phyloP scores from a whole-genome alignment of 64 coral and sea anemone genomes.

The Montipora sp. region DNA sequence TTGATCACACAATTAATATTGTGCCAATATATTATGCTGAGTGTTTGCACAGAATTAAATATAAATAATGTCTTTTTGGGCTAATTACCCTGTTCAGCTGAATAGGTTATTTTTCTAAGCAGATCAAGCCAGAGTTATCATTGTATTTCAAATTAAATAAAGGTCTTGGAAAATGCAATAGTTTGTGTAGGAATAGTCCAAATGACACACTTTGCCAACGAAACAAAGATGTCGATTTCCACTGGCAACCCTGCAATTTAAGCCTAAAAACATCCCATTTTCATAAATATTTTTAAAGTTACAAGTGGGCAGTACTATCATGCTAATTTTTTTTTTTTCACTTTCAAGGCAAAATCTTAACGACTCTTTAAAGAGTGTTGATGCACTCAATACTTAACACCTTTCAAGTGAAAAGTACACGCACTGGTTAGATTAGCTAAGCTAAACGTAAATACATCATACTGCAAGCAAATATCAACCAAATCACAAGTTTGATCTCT shows the following conservation, averaged over 20 bases:
- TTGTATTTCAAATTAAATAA: too few relatives aligned
- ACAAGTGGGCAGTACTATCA: neutral
- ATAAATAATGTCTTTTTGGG: constrained; percentile 45
- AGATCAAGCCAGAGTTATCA: too few relatives aligned
- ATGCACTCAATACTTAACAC: neutral
- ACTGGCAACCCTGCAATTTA: too few relatives aligned
- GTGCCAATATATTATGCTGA: constrained; percentile 12
- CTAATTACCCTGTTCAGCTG: constrained; percentile 25
- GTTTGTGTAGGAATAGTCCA: too few relatives aligned
- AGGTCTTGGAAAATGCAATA: too few relatives aligned
- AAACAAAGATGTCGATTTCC: too few relatives aligned
- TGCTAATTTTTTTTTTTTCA: neutral
- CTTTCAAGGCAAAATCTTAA: neutral
- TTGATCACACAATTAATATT: constrained; percentile 10
- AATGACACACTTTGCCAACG: too few relatives aligned
- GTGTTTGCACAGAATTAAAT: constrained; percentile 9
- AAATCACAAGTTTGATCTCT: too few relatives aligned
- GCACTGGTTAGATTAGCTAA: too few relatives aligned
- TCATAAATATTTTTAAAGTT: too few relatives aligned
- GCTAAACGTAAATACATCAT: neutral
- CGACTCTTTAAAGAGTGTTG: neutral
- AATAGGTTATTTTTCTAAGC: constrained; percentile 13
- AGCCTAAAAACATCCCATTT: too few relatives aligned
- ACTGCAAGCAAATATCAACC: neutral
- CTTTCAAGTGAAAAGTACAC: neutral